Evolutionary conservation across 2,888 invertebrate genomes (phyloP).

Genomic region (Operophtera brumata): DNA sequence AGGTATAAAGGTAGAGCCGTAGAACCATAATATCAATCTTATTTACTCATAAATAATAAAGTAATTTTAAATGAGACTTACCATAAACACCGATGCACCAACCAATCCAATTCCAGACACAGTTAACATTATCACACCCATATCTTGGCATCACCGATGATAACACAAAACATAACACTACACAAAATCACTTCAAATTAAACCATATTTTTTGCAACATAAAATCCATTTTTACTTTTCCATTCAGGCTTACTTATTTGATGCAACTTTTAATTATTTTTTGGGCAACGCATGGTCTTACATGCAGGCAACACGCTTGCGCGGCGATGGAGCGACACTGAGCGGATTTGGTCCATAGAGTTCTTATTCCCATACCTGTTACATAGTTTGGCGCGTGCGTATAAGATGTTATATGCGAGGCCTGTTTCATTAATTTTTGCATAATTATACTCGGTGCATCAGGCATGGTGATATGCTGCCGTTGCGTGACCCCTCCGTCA

Average conservation of each 20-base stretch:
- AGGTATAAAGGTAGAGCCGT: too few species aligned
- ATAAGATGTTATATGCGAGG: conserved; percentile 39
- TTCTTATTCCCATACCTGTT: conserved; percentile 55
- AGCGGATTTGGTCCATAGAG: conserved; percentile 40
- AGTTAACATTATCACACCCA: conserved; percentile 72
- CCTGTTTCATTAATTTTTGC: conserved; percentile 46
- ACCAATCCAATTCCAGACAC: conserved; percentile 71
- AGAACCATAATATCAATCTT: not conserved
- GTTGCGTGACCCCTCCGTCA: too few species aligned
- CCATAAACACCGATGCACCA: conserved; percentile 64
- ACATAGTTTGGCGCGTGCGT: conserved; percentile 62
- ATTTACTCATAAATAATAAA: not conserved
- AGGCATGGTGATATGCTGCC: too few species aligned
- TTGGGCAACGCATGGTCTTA: conserved; percentile 32
- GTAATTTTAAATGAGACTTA: conserved; percentile 40
- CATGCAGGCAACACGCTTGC: conserved; percentile 54
- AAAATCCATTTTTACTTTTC: conserved; percentile 28
- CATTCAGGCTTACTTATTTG: conserved; percentile 40
- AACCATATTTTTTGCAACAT: conserved; percentile 11
- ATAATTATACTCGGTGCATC: conserved; percentile 33
- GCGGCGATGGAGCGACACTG: conserved; percentile 63
- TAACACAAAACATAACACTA: conserved; percentile 51
- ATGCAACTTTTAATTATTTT: conserved; percentile 36
- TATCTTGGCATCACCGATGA: conserved; percentile 68
- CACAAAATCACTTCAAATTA: conserved; percentile 10